phyloP scores from a whole-genome alignment of 2,113 vertebrate species.

The Gadus chalcogrammus region DNA sequence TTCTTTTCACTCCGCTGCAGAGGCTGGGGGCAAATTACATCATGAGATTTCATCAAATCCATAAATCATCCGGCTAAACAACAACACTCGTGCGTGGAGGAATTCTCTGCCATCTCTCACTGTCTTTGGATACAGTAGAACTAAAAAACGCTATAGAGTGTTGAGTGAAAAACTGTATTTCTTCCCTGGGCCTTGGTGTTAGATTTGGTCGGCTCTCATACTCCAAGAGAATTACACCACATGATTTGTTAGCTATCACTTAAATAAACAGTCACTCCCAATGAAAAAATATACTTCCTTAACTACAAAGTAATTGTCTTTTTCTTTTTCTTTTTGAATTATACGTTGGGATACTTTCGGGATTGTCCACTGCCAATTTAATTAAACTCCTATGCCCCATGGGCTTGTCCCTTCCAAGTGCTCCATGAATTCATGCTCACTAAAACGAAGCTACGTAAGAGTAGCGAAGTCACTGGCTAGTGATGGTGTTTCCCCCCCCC shows the following conservation, averaged over 20 bases:
- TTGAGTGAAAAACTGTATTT: not conserved
- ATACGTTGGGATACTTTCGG: not conserved
- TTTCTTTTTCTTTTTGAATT: not conserved
- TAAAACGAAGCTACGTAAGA: not conserved
- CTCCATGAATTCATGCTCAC: not conserved
- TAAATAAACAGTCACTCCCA: not conserved
- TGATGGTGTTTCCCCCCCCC: not conserved
- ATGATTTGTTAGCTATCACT: conserved; percentile 9
- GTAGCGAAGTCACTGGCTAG: not conserved
- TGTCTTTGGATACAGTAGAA: not conserved
- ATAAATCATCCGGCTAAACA: conserved; percentile 18
- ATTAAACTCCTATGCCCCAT: not conserved
- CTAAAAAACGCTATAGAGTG: not conserved
- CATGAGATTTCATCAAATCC: not conserved
- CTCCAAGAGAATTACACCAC: conserved; percentile 4
- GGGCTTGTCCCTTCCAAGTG: not conserved
- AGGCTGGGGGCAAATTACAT: conserved; percentile 1
- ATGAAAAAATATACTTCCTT: not conserved
- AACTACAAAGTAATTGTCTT: not conserved
- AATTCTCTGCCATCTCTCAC: not conserved
- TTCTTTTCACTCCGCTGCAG: conserved; percentile 8
- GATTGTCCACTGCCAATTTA: no score
- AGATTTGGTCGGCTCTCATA: conserved; percentile 1
- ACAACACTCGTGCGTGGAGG: conserved; percentile 1
- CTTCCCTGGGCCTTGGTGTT: not conserved